These are phyloP conservation scores for Uromys caudimaculatus DNA, from an alignment of 2,797 vertebrate genomes.

Conservation along the genomic window DNA sequence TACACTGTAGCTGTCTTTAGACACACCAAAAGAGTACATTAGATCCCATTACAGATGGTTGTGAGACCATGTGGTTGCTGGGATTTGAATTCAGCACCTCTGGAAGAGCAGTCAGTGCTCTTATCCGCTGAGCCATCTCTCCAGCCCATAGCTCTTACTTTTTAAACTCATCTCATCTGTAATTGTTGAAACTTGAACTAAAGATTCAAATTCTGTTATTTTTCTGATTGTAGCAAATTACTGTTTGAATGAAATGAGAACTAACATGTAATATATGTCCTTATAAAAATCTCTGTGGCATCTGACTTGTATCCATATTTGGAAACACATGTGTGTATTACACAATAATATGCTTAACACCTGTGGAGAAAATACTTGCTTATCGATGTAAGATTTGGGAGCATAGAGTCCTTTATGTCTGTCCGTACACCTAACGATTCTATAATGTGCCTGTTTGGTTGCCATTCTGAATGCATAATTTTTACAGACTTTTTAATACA, in stretches of 20 bases:
- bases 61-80: no score
- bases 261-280: not conserved
- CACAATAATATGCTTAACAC: not conserved
- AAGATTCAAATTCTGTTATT: conserved; percentile 39
- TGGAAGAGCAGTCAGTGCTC: no score
- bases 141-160: not conserved
- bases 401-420: not conserved
- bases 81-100: no score
- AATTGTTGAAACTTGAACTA: not conserved
- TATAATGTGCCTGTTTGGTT: not conserved
- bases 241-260: not conserved
- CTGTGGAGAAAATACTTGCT: not conserved
- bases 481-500: not conserved
- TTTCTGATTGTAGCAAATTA: not conserved
- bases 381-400: not conserved
- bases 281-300: not conserved
- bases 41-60: no score
- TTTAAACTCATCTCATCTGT: not conserved
- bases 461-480: not conserved
- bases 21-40: no score
- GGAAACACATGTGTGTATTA: not conserved
- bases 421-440: not conserved
- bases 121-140: no score
- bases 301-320: not conserved
- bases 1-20: no score